Evolutionary conservation across 2,113 vertebrate genomes (phyloP).

Genomic region (Micromys minutus): DNA sequence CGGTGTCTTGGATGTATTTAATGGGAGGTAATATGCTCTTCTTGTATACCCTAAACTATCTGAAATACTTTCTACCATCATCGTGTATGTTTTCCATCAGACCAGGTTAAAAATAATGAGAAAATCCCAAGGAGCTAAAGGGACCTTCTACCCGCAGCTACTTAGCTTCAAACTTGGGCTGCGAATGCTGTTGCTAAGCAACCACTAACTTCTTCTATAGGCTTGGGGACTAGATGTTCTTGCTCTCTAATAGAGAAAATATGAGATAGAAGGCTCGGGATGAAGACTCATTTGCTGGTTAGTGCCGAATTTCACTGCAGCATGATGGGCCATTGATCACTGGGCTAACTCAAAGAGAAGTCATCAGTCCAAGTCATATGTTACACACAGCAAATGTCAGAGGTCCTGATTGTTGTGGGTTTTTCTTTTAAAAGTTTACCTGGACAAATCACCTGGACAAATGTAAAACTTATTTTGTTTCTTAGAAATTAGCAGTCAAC

Average conservation of each 20-base stretch:
- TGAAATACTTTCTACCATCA: slow-evolving; percentile 45
- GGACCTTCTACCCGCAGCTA: background rate
- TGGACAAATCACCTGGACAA: background rate
- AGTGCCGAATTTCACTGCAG: background rate
- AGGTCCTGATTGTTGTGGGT: background rate
- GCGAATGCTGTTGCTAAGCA: slow-evolving; percentile 73
- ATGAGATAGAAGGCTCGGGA: slow-evolving; percentile 13
- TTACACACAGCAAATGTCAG: background rate
- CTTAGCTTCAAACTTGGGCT: slow-evolving; percentile 51
- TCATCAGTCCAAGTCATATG: background rate
- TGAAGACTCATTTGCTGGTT: background rate
- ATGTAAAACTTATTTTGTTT: slow-evolving; percentile 31
- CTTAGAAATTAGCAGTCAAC: slow-evolving; percentile 28
- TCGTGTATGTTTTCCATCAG: slow-evolving; percentile 44
- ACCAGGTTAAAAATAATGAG: slow-evolving; percentile 54
- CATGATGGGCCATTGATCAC: background rate
- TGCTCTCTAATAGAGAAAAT: slow-evolving; percentile 40
- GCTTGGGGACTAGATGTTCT: slow-evolving; percentile 40
- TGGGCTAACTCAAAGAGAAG: background rate
- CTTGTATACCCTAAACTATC: slow-evolving; percentile 33
- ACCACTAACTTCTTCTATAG: slow-evolving; percentile 65
- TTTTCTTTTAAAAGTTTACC: background rate
- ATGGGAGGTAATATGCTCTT: slow-evolving; percentile 61
- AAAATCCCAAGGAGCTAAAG: background rate
- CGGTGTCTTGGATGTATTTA: slow-evolving; percentile 43